A percentile compares a stretch with the other conserved stretches of the same genome.
Evolutionary conservation across 2,888 invertebrate genomes (phyloP).

Genomic region (Hecatera dysodea): DNA sequence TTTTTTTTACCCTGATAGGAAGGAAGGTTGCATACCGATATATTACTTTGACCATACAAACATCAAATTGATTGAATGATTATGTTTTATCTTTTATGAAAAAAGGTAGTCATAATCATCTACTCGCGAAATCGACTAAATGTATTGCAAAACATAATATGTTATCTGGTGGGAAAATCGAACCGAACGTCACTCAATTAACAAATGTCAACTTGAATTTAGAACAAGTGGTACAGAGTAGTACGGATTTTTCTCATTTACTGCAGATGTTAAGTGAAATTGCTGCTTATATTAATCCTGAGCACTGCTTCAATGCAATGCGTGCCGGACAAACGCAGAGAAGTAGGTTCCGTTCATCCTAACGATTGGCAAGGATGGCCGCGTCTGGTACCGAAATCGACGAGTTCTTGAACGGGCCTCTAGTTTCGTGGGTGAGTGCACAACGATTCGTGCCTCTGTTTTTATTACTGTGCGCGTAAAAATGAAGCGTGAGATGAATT

Average conservation of each 20-base stretch:
- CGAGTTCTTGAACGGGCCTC: constrained; percentile 95
- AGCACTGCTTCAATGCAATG: constrained; percentile 82
- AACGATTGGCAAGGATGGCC: constrained; percentile 89
- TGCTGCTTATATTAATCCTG: constrained; percentile 69
- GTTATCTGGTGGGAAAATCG: constrained; percentile 5
- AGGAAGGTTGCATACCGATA: too few species aligned
- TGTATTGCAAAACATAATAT: accelerated
- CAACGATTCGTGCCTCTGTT: constrained; percentile 81
- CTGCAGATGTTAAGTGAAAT: constrained; percentile 83
- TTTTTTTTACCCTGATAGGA: too few species aligned
- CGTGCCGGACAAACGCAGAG: constrained; percentile 76
- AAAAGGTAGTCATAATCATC: too few species aligned
- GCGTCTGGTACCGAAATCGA: constrained; percentile 94
- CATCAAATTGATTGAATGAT: too few species aligned
- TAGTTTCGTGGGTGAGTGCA: constrained; percentile 96
- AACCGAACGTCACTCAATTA: constrained; percentile 32
- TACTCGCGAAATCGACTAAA: constrained; percentile 33
- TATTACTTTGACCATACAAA: too few species aligned
- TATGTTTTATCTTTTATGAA: too few species aligned
- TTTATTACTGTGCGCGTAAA: constrained; percentile 77
- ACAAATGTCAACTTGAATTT: constrained; percentile 48
- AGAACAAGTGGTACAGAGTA: constrained; percentile 45
- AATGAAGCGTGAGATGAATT: constrained; percentile 81
- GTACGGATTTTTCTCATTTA: constrained; percentile 68
- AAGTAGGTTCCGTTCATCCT: constrained; percentile 81